phyloP scores from a whole-genome alignment of 2,113 vertebrate genomes.

The Syngnathus scovelli region DNA sequence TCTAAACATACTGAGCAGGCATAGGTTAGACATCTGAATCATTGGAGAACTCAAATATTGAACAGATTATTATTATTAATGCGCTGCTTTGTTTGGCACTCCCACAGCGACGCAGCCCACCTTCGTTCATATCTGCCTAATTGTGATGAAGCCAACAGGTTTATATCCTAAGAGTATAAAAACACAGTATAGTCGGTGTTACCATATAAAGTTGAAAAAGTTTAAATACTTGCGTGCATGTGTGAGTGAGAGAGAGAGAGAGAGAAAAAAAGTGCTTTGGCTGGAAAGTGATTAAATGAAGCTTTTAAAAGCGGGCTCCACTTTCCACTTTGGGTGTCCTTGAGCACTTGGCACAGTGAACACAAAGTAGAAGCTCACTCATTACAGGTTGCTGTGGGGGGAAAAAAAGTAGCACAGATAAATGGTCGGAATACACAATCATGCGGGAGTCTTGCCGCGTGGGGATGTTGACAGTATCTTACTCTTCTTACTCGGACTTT shows the following conservation, averaged over 20 bases:
- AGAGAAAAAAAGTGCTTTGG: background rate
- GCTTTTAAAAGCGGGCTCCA: conserved; percentile 33
- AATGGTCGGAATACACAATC: conserved; percentile 47
- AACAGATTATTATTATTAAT: too few relatives aligned
- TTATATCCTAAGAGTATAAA: too few relatives aligned
- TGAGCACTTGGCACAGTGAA: conserved; percentile 31
- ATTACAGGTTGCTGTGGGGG: conserved; percentile 24
- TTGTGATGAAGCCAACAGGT: too few relatives aligned
- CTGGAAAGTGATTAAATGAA: conserved; percentile 16
- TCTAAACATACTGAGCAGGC: too few relatives aligned
- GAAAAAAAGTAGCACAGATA: conserved; percentile 30
- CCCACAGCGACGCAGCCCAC: too few relatives aligned
- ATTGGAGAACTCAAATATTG: too few relatives aligned
- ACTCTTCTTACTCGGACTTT: conserved; percentile 40
- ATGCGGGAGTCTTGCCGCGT: conserved; percentile 41
- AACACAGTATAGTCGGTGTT: too few relatives aligned
- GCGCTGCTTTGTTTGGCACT: too few relatives aligned
- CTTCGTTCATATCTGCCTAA: too few relatives aligned
- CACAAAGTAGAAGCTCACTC: conserved; percentile 27
- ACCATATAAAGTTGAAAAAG: background rate
- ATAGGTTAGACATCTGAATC: too few relatives aligned
- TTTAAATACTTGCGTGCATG: background rate
- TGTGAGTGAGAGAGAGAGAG: conserved; percentile 5
- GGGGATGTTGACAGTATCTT: conserved; percentile 15
- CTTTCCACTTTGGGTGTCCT: conserved; percentile 42